Evolutionary conservation across 2,113 vertebrate species (phyloP).

Genomic region (Typhlomys cinereus): DNA sequence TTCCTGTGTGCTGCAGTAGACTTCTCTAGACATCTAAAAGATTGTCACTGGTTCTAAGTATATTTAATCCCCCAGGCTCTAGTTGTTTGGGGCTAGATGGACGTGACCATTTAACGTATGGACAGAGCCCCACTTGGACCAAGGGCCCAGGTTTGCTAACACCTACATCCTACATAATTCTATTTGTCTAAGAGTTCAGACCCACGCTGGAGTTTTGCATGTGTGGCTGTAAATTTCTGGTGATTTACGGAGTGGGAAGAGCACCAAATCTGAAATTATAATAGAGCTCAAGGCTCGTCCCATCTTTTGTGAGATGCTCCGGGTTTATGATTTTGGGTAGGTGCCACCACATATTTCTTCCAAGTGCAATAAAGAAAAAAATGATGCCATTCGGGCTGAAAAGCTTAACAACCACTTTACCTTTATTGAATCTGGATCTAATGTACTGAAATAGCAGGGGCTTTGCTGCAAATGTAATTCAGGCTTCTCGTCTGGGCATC

Average conservation of each 20-base stretch:
- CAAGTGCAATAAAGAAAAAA: slow-evolving; percentile 73
- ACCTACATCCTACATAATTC: slow-evolving; percentile 59
- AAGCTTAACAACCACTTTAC: slow-evolving; percentile 77
- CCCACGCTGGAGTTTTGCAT: slow-evolving; percentile 62
- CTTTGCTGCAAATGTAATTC: slow-evolving; percentile 68
- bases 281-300: slow-evolving; percentile 67
- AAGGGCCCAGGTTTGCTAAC: slow-evolving; percentile 59
- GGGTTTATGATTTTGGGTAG: slow-evolving; percentile 73
- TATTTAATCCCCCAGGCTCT: slow-evolving; percentile 29
- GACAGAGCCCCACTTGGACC: slow-evolving; percentile 5
- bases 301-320: slow-evolving; percentile 72
- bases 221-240: slow-evolving; percentile 76
- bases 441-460: slow-evolving; percentile 58
- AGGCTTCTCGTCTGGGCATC: slow-evolving; percentile 54
- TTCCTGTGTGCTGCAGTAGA: not conserved
- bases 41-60: slow-evolving; percentile 41
- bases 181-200: slow-evolving; percentile 72
- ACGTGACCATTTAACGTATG: slow-evolving; percentile 18
- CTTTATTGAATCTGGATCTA: slow-evolving; percentile 72
- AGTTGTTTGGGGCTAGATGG: slow-evolving; percentile 36
- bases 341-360: slow-evolving; percentile 68
- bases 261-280: slow-evolving; percentile 77
- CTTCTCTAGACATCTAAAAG: not conserved
- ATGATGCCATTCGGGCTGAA: slow-evolving; percentile 66
- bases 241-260: slow-evolving; percentile 74